These are phyloP conservation scores for Neoaliturus tenellus DNA, from an alignment of 2,888 invertebrate genomes.

Conservation along the genomic window DNA sequence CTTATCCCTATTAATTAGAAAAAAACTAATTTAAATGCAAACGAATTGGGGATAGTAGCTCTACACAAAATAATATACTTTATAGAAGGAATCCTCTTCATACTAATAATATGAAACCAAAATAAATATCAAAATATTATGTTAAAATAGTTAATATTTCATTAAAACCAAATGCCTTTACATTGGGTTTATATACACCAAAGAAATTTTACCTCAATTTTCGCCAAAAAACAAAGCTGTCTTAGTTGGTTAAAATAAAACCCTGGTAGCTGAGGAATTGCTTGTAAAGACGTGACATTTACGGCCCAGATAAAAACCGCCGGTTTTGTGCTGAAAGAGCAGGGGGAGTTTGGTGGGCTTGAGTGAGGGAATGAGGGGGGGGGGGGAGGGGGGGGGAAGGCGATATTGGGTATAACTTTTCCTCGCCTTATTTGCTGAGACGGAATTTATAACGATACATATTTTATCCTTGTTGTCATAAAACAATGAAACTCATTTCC, in stretches of 20 bases:
- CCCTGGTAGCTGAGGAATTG: background rate
- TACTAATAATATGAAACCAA: too few species aligned
- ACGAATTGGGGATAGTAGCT: too few species aligned
- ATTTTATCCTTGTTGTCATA: background rate
- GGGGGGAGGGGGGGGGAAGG: background rate
- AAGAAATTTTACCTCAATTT: too few species aligned
- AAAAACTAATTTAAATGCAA: too few species aligned
- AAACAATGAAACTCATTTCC: background rate
- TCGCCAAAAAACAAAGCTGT: slow-evolving; percentile 4
- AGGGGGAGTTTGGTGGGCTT: background rate
- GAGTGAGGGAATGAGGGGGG: background rate
- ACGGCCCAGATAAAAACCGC: slow-evolving; percentile 24
- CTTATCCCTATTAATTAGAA: too few species aligned
- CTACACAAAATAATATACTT: too few species aligned
- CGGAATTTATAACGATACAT: slow-evolving; percentile 29
- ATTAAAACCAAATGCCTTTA: too few species aligned
- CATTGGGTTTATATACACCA: too few species aligned
- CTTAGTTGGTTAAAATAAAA: slow-evolving; percentile 15
- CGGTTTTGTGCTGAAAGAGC: slow-evolving; percentile 27
- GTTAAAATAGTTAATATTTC: too few species aligned
- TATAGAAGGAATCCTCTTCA: too few species aligned
- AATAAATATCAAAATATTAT: too few species aligned
- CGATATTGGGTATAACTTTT: slow-evolving; percentile 30
- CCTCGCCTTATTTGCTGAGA: slow-evolving; percentile 24
- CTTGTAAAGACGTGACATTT: slow-evolving; percentile 37